These are phyloP conservation scores for Drosophila atripex DNA, from an alignment of 2,888 invertebrate genomes.

Conservation along the genomic window DNA sequence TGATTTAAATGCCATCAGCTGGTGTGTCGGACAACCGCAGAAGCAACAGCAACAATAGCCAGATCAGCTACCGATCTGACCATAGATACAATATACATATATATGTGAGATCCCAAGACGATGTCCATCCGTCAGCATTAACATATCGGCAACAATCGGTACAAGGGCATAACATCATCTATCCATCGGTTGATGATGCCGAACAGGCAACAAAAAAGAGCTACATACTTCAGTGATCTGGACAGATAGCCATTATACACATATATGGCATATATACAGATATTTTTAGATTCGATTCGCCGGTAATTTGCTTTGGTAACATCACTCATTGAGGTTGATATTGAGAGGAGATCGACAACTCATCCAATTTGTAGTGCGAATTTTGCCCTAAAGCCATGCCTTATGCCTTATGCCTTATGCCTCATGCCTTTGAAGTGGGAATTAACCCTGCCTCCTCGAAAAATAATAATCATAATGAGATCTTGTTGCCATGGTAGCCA, in stretches of 20 bases:
- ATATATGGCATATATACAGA: slow-evolving; percentile 13
- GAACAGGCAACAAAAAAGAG: slow-evolving; percentile 7
- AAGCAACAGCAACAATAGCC: slow-evolving; percentile 45
- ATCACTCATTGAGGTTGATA: slow-evolving; percentile 47
- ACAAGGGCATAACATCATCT: slow-evolving; percentile 65
- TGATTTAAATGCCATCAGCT: slow-evolving; percentile 72
- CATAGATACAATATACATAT: slow-evolving; percentile 4
- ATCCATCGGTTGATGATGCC: slow-evolving; percentile 25
- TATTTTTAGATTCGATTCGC: slow-evolving; percentile 70
- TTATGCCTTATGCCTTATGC: neutral
- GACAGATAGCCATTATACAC: slow-evolving; percentile 9
- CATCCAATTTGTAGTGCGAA: slow-evolving; percentile 50
- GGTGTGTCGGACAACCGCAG: slow-evolving; percentile 25
- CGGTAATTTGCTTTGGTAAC: slow-evolving; percentile 64
- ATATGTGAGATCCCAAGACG: slow-evolving; percentile 28
- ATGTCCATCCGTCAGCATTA: slow-evolving; percentile 60
- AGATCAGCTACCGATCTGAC: slow-evolving; percentile 60
- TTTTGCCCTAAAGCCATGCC: slow-evolving; percentile 44
- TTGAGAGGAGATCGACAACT: slow-evolving; percentile 58
- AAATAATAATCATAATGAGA: slow-evolving; percentile 2
- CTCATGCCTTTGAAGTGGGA: slow-evolving; percentile 16
- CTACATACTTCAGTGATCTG: slow-evolving; percentile 38
- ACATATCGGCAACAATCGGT: slow-evolving; percentile 73
- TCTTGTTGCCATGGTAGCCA: slow-evolving; percentile 32
- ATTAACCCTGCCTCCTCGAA: slow-evolving; percentile 1